Percentiles rank a stretch among this genome's conserved stretches.
phyloP scores from a whole-genome alignment of 1,140 invertebrate genomes.

The Conus ventricosus region DNA sequence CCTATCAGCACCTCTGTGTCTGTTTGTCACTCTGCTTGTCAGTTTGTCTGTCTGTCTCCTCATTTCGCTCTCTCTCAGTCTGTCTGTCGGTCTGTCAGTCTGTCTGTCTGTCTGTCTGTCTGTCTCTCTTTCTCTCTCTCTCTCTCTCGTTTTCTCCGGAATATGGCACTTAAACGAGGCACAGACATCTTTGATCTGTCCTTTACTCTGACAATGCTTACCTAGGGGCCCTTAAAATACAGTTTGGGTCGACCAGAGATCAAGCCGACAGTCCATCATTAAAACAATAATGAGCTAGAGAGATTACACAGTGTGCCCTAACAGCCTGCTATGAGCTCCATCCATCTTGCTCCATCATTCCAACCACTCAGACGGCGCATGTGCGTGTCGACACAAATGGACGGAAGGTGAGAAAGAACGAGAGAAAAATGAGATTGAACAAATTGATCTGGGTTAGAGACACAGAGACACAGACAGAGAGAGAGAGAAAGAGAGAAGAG shows the following conservation, averaged over 20 bases:
- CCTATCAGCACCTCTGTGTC: too few species aligned
- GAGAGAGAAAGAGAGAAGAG: too few species aligned
- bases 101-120: background rate
- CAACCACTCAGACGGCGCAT: background rate
- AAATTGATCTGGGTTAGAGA: background rate
- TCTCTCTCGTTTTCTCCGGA: background rate
- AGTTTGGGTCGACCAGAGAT: too few species aligned
- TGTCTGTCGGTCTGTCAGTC: background rate
- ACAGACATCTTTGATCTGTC: too few species aligned
- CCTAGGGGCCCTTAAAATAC: too few species aligned
- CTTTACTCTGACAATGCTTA: too few species aligned
- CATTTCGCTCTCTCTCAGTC: background rate
- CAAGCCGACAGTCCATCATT: too few species aligned
- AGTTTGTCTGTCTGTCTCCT: too few species aligned
- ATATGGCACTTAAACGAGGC: too few species aligned
- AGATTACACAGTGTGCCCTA: background rate
- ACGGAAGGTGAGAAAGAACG: background rate
- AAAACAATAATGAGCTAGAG: too few species aligned
- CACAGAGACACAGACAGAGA: too few species aligned
- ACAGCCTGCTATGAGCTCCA: background rate
- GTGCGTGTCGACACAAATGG: background rate
- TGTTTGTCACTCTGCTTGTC: too few species aligned
- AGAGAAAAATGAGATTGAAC: conserved; percentile 11
- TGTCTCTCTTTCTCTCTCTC: background rate
- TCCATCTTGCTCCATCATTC: background rate